Conservation (phyloP, 2,113 vertebrate genomes). For the Cottus gobio region DNA sequence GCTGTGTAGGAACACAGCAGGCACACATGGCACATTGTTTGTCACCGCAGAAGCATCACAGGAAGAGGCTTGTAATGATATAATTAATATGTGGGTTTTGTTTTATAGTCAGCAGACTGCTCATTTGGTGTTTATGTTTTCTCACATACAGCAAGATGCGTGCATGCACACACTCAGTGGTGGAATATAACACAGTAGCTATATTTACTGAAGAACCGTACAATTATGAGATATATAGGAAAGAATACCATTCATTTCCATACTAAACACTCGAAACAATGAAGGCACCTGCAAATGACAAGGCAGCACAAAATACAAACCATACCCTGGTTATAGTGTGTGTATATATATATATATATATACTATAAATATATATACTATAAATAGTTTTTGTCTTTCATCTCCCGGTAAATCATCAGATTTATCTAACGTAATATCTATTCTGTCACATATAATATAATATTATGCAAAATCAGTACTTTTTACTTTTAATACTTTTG, state of each 20-base stretch:
- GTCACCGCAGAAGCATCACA: slow-evolving; percentile 38
- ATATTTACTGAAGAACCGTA: not conserved
- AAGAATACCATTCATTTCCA: too few species aligned
- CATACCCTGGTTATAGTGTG: too few species aligned
- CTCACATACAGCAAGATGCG: not conserved
- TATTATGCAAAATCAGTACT: not conserved
- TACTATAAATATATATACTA: too few species aligned
- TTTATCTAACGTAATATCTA: not conserved
- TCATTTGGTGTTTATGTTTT: not conserved
- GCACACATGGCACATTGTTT: slow-evolving; percentile 46
- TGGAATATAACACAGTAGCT: not conserved
- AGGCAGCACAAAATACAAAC: too few species aligned
- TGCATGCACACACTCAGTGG: not conserved
- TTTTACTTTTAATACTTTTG: not conserved
- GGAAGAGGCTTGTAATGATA: slow-evolving; percentile 13
- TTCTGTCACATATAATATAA: not conserved
- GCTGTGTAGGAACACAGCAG: slow-evolving; percentile 46
- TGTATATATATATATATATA: too few species aligned
- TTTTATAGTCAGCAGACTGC: slow-evolving; percentile 15
- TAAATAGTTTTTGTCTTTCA: too few species aligned
- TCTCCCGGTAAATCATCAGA: not conserved
- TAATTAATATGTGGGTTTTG: slow-evolving; percentile 29
- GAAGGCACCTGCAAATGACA: too few species aligned
- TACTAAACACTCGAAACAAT: too few species aligned
- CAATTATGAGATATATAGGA: too few species aligned